These are phyloP conservation scores for Hucho hucho DNA, from an alignment of 2,113 vertebrate species.

Conservation along the genomic window DNA sequence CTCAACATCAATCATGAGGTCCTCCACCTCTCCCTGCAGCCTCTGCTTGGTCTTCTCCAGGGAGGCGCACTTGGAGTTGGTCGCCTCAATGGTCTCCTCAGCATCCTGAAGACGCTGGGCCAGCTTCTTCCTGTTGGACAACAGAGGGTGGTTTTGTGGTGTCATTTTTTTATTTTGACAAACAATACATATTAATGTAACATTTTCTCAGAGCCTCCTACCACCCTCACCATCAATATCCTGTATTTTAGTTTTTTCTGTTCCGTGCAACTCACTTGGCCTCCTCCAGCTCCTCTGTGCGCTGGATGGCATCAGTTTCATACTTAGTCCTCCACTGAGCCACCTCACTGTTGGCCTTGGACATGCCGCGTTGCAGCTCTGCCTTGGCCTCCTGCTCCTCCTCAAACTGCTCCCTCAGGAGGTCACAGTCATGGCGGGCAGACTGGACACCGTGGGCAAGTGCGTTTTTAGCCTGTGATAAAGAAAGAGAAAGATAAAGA, in stretches of 20 bases:
- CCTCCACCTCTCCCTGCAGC: background rate
- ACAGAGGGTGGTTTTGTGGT: background rate
- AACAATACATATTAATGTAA: background rate
- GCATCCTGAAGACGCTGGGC: constrained; percentile 78
- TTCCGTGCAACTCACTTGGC: constrained; percentile 57
- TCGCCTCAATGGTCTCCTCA: constrained; percentile 59
- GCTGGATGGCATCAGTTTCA: constrained; percentile 73
- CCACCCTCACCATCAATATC: no score
- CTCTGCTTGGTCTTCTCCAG: background rate
- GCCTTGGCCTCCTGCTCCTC: constrained; percentile 72
- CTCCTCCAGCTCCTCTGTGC: constrained; percentile 72
- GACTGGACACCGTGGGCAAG: constrained; percentile 70
- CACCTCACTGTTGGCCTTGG: constrained; percentile 74
- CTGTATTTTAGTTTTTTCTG: no score
- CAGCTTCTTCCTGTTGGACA: constrained; percentile 71
- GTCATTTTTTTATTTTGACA: background rate
- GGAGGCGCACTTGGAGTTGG: background rate
- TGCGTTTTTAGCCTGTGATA: constrained; percentile 69
- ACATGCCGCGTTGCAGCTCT: constrained; percentile 69
- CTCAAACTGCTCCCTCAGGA: constrained; percentile 71
- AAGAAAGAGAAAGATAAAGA: background rate
- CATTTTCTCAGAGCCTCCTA: no score
- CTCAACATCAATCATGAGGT: constrained; percentile 4
- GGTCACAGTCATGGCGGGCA: constrained; percentile 70
- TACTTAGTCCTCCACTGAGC: constrained; percentile 76